A percentile compares a stretch with the other conserved stretches of the same genome.
Conservation (phyloP, 2,797 vertebrate genomes). For the Sitta carolinensis region DNA sequence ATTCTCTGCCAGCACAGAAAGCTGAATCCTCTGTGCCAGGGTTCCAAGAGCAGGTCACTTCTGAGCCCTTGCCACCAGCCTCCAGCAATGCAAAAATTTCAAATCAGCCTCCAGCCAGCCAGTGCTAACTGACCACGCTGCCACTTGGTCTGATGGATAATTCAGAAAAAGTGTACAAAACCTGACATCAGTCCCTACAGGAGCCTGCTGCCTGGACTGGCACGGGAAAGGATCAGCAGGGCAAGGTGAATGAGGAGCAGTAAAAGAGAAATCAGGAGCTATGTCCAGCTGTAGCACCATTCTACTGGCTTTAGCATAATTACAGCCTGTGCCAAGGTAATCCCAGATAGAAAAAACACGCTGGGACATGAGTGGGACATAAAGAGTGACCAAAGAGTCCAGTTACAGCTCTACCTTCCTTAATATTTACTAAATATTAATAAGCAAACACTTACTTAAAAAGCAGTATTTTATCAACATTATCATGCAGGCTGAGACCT, state of each 20-base stretch:
- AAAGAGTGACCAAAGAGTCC: background rate
- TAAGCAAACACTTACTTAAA: background rate
- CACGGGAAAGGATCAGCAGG: background rate
- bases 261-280: background rate
- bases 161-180: slow-evolving; percentile 51
- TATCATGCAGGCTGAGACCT: background rate
- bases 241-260: background rate
- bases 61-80: background rate
- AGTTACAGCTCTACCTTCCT: background rate
- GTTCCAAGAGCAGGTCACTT: background rate
- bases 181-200: slow-evolving; percentile 27
- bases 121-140: slow-evolving; percentile 36
- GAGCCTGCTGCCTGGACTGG: slow-evolving; percentile 26
- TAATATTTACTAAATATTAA: background rate
- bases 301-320: background rate
- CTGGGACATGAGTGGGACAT: background rate
- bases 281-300: background rate
- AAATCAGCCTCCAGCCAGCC: background rate
- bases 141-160: slow-evolving; percentile 31
- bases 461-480: background rate
- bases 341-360: background rate
- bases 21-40: too few species aligned
- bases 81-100: background rate
- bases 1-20: too few species aligned
- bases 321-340: background rate